Percentiles rank a stretch among this genome's conserved stretches.
Conservation (phyloP, 2,113 vertebrate genomes). For the Calidris pygmaea region DNA sequence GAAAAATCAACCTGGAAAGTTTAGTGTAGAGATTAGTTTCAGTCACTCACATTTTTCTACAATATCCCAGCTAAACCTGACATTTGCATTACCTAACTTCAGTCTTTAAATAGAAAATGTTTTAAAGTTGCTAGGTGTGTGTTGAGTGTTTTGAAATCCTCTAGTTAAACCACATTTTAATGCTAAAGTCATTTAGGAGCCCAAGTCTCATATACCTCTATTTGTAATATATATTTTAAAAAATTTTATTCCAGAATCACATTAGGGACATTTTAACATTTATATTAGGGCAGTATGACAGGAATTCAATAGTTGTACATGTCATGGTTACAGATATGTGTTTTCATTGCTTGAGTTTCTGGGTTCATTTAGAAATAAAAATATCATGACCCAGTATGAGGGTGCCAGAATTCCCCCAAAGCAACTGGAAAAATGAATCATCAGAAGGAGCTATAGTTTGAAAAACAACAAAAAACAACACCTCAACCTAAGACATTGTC, state of each 20-base stretch:
- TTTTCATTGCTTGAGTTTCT: not conserved
- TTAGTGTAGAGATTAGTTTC: not conserved
- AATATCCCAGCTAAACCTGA: not conserved
- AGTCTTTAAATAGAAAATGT: not conserved
- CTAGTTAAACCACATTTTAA: not conserved
- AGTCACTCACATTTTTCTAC: not conserved
- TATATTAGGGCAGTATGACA: not conserved
- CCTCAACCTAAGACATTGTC: accelerated
- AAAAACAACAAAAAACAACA: not conserved
- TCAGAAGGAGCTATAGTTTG: not conserved
- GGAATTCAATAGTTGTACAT: not conserved
- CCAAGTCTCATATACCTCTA: not conserved
- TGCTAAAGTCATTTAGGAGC: not conserved
- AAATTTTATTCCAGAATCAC: not conserved
- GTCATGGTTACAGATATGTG: not conserved
- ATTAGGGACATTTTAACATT: not conserved
- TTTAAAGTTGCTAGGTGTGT: not conserved
- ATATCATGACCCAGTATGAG: not conserved
- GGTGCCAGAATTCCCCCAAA: not conserved
- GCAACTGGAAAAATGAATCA: not conserved
- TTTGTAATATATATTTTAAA: accelerated
- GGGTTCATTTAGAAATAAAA: not conserved
- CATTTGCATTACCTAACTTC: not conserved
- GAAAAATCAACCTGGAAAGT: not conserved
- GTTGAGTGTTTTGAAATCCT: not conserved